Conservation (phyloP, 2,113 vertebrate genomes). For the Tautogolabrus adspersus region DNA sequence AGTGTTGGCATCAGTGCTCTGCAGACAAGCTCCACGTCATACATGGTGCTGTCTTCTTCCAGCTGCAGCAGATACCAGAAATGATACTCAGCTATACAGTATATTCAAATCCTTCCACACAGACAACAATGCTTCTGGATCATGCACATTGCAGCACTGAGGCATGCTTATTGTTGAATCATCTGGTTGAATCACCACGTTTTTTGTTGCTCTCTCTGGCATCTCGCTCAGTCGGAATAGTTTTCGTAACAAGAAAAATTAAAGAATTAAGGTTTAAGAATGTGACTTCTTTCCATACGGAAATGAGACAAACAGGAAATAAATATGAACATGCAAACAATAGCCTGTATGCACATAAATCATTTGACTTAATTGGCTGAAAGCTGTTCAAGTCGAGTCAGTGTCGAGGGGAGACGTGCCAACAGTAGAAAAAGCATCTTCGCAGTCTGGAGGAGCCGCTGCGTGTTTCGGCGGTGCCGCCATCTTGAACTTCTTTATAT, state of each 20-base stretch:
- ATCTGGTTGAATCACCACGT: conserved; percentile 8
- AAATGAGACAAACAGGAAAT: too few species aligned
- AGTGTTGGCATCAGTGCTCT: neutral
- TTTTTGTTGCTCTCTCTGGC: conserved; percentile 7
- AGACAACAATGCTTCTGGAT: neutral
- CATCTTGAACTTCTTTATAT: too few species aligned
- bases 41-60: neutral
- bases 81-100: neutral
- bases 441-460: too few species aligned
- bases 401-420: too few species aligned
- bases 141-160: neutral
- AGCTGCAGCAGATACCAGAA: neutral
- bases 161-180: neutral
- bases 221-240: neutral
- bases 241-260: conserved; percentile 1
- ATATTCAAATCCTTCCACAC: neutral
- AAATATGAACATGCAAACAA: too few species aligned
- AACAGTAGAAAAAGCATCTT: too few species aligned
- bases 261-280: neutral
- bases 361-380: too few species aligned
- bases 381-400: too few species aligned
- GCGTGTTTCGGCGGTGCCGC: too few species aligned
- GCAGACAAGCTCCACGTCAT: neutral
- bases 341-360: too few species aligned
- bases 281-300: too few species aligned